Evolutionary conservation across 1,140 invertebrate genomes (phyloP).

Genomic region (Halictus rubicundus): DNA sequence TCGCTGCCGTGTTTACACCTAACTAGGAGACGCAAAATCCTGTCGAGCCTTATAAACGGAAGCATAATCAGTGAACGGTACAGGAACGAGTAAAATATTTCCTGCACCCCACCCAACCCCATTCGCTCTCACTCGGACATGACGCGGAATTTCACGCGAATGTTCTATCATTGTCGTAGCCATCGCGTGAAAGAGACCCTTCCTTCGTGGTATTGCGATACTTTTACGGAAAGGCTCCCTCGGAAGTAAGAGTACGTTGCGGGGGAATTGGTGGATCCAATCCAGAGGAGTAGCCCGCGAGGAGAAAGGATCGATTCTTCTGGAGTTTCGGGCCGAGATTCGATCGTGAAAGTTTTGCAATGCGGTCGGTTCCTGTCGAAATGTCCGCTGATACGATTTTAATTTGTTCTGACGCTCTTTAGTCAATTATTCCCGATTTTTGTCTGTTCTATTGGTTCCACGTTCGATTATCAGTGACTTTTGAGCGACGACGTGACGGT

Average conservation of each 20-base stretch:
- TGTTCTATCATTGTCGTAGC: slow-evolving; percentile 29
- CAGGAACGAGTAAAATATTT: slow-evolving; percentile 44
- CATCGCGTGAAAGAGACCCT: neutral
- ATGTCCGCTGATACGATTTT: no score
- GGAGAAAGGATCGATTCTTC: no score
- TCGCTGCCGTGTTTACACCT: no score
- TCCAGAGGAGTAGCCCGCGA: no score
- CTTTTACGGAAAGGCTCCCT: neutral
- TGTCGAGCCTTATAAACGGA: slow-evolving; percentile 66
- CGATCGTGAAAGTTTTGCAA: neutral
- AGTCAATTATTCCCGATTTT: no score
- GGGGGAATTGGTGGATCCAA: no score
- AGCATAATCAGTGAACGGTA: slow-evolving; percentile 65
- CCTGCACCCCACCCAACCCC: slow-evolving; percentile 45
- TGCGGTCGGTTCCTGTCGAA: neutral
- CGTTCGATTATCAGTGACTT: no score
- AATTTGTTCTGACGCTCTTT: no score
- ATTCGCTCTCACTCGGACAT: slow-evolving; percentile 51
- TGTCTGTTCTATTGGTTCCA: no score
- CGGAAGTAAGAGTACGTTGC: neutral
- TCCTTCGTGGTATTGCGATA: neutral
- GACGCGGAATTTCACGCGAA: slow-evolving; percentile 32
- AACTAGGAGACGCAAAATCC: slow-evolving; percentile 57
- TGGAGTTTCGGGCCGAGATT: neutral
- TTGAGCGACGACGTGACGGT: no score